phyloP scores from a whole-genome alignment of 2,888 invertebrate species.

The Apodemia duryi region DNA sequence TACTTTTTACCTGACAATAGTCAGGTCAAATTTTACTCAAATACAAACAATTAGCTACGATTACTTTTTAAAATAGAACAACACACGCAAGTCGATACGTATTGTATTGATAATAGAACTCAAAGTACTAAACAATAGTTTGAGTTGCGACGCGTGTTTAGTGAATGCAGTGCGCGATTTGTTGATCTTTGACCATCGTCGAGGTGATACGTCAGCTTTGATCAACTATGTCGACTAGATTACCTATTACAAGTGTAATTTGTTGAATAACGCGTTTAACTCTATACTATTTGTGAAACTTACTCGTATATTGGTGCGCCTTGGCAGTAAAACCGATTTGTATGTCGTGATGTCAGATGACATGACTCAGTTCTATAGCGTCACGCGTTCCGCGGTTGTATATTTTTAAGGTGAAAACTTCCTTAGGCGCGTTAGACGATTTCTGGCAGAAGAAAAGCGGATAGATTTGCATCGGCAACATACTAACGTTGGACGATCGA shows the following conservation, averaged over 20 bases:
- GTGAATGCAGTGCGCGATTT: slow-evolving; percentile 6
- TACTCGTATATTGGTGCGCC: no score
- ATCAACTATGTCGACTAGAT: background rate
- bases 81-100: background rate
- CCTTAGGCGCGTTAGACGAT: no score
- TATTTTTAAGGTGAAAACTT: no score
- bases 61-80: background rate
- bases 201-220: background rate
- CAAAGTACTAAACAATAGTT: background rate
- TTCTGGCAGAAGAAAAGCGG: no score
- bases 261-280: background rate
- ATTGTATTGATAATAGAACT: background rate
- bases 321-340: background rate
- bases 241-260: background rate
- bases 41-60: background rate
- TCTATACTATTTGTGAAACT: background rate
- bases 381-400: no score
- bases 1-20: no score
- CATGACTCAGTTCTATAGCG: background rate
- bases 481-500: no score
- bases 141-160: background rate
- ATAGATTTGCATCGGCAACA: no score
- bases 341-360: background rate
- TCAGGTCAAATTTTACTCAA: background rate
- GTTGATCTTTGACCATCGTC: slow-evolving; percentile 13